Evolutionary conservation across 2,797 vertebrate genomes (phyloP).

Genomic region (Muscicapa comitata): DNA sequence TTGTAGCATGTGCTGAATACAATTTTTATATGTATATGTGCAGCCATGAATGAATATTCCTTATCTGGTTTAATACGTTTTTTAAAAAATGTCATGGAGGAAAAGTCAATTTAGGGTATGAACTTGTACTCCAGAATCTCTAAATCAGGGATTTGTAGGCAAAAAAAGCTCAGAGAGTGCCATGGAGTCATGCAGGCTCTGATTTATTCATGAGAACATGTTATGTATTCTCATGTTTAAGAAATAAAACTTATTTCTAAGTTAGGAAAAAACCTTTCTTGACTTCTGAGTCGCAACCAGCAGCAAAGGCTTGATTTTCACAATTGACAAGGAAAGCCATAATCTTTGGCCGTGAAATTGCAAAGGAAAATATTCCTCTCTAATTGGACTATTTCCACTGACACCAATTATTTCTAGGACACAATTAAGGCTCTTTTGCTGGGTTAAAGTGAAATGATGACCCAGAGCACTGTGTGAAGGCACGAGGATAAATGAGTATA

Average conservation of each 20-base stretch:
- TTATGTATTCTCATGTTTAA: background rate
- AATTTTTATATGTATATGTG: background rate
- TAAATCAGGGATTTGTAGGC: background rate
- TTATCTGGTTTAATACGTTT: background rate
- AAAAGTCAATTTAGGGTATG: background rate
- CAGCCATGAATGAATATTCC: background rate
- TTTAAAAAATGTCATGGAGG: background rate
- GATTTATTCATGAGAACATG: background rate
- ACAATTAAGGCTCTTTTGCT: conserved; percentile 62
- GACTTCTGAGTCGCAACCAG: background rate
- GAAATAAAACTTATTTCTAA: background rate
- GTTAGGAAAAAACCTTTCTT: background rate
- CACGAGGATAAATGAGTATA: background rate
- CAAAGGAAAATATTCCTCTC: conserved; percentile 25
- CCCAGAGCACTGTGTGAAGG: background rate
- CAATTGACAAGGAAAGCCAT: background rate
- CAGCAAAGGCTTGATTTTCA: conserved; percentile 11
- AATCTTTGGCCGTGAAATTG: conserved; percentile 16
- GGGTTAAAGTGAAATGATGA: conserved; percentile 47
- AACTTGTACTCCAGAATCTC: background rate
- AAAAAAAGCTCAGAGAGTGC: background rate
- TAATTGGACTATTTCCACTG: conserved; percentile 65
- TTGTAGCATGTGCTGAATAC: background rate
- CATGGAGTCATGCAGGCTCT: background rate
- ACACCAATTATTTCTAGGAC: conserved; percentile 65